Evolutionary conservation across 2,797 vertebrate genomes (phyloP).

Genomic region (Cirrhinus mrigala): DNA sequence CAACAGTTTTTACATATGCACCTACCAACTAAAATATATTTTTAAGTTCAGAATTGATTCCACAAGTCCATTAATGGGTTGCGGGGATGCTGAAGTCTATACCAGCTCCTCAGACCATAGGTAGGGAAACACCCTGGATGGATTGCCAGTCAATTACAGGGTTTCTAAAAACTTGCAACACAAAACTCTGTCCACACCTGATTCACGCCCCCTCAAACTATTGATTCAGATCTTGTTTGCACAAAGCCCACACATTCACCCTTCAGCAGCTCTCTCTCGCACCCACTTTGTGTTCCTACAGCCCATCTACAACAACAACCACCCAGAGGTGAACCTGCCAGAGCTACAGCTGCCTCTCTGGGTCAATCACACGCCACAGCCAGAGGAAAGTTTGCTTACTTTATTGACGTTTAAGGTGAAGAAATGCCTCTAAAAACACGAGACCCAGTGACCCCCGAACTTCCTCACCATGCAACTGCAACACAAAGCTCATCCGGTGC

Average conservation of each 20-base stretch:
- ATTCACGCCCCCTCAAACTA: slow-evolving; percentile 42
- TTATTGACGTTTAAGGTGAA: slow-evolving; percentile 48
- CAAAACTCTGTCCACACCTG: slow-evolving; percentile 34
- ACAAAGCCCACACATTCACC: slow-evolving; percentile 45
- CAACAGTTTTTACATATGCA: background rate
- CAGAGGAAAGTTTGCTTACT: slow-evolving; percentile 42
- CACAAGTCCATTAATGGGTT: background rate
- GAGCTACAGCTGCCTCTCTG: slow-evolving; percentile 14
- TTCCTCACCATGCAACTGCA: slow-evolving; percentile 25
- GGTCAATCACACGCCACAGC: slow-evolving; percentile 31
- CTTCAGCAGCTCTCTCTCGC: slow-evolving; percentile 36
- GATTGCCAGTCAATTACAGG: background rate
- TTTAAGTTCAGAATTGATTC: background rate
- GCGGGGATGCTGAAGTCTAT: background rate
- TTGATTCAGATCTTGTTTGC: slow-evolving; percentile 57
- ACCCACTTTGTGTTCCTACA: slow-evolving; percentile 47
- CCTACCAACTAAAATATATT: background rate
- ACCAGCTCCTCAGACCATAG: background rate
- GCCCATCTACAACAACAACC: slow-evolving; percentile 57
- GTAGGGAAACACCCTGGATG: background rate
- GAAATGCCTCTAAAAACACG: slow-evolving; percentile 38
- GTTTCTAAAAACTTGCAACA: background rate
- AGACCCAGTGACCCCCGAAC: slow-evolving; percentile 39
- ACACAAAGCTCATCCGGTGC: slow-evolving; percentile 48
- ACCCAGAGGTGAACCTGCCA: slow-evolving; percentile 40